These are phyloP conservation scores for Callospermophilus lateralis DNA, from an alignment of 2,113 vertebrate genomes.

Conservation along the genomic window DNA sequence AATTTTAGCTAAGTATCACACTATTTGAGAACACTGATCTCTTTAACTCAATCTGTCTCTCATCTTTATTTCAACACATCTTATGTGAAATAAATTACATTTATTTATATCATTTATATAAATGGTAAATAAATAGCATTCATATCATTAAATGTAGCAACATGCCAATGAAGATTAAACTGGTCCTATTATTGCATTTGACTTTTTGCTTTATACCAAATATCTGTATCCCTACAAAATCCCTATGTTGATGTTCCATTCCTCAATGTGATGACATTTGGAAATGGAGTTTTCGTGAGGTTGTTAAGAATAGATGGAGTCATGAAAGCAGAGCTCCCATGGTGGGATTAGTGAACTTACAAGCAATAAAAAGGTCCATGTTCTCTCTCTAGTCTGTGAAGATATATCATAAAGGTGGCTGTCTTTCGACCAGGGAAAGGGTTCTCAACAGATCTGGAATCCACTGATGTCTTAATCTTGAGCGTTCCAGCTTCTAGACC, in stretches of 20 bases:
- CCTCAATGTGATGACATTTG: neutral
- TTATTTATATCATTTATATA: too few species aligned
- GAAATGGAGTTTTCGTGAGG: neutral
- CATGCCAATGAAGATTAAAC: neutral
- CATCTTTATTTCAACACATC: neutral
- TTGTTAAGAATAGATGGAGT: neutral
- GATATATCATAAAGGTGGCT: neutral
- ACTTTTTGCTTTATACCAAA: neutral
- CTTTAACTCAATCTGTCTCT: neutral
- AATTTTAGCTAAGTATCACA: neutral
- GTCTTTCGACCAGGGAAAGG: neutral
- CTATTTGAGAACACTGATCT: neutral
- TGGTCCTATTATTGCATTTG: neutral
- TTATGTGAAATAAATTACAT: neutral
- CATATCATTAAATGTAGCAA: neutral
- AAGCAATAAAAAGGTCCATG: neutral
- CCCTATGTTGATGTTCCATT: neutral
- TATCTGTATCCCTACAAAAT: neutral
- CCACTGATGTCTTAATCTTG: neutral
- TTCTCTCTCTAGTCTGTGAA: neutral
- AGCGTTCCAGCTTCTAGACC: neutral
- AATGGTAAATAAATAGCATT: too few species aligned
- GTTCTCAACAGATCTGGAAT: fast-evolving
- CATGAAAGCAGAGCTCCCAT: neutral
- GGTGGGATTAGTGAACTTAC: neutral